These are phyloP conservation scores for Bembecia ichneumoniformis DNA, from an alignment of 2,888 invertebrate genomes.

Conservation along the genomic window DNA sequence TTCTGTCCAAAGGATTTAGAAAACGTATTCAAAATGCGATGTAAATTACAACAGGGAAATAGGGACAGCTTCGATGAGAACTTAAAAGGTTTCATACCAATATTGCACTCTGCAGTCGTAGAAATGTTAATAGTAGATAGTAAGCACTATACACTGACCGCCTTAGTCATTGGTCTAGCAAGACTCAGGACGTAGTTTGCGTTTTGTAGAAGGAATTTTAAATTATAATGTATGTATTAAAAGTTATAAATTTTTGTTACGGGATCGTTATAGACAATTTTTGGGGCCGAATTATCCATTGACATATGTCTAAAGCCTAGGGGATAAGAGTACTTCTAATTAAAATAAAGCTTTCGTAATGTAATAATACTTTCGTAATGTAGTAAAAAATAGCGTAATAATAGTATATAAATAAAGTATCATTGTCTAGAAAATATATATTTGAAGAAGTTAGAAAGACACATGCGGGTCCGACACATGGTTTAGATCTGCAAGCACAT, in stretches of 20 bases:
- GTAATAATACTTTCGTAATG: no score
- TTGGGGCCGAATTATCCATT: no score
- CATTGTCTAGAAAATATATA: no score
- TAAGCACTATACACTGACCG: not conserved
- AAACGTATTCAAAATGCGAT: slow-evolving; percentile 25
- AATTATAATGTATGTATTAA: not conserved
- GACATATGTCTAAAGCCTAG: no score
- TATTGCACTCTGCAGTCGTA: slow-evolving; percentile 49
- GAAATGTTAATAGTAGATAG: slow-evolving; percentile 30
- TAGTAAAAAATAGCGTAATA: no score
- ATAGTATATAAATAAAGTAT: no score
- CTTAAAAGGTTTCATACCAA: slow-evolving; percentile 61
- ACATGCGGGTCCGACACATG: no score
- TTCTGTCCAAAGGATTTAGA: slow-evolving; percentile 40
- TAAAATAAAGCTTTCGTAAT: no score
- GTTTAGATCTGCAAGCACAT: no score
- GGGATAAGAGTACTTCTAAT: no score
- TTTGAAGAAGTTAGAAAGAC: no score
- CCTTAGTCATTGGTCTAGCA: not conserved
- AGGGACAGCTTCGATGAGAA: slow-evolving; percentile 56
- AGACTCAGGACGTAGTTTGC: not conserved
- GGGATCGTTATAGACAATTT: no score
- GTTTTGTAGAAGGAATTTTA: not conserved
- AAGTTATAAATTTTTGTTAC: not conserved
- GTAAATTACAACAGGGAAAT: slow-evolving; percentile 30